A percentile compares a stretch with the other conserved stretches of the same genome.
phyloP scores from a whole-genome alignment of 2,888 invertebrate genomes.

The Thyatira batis region DNA sequence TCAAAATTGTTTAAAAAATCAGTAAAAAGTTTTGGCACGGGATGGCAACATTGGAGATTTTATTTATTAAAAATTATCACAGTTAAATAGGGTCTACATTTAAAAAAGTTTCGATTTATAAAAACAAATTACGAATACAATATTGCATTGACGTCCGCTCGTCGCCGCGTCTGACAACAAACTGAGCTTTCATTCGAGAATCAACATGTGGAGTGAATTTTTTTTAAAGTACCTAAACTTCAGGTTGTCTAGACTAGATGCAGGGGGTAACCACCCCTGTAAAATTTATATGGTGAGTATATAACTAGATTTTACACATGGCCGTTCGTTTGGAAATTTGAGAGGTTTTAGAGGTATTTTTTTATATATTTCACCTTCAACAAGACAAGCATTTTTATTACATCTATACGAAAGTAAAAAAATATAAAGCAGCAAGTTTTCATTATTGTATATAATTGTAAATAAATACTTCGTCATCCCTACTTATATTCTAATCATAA shows the following conservation, averaged over 20 bases:
- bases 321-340: neutral
- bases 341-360: neutral
- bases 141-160: neutral
- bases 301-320: slow-evolving; percentile 8
- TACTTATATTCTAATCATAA: too few relatives aligned
- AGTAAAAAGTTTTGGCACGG: too few relatives aligned
- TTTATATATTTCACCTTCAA: neutral
- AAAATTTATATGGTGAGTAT: slow-evolving; percentile 12
- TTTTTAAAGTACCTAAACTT: slow-evolving; percentile 17
- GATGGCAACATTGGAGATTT: too few relatives aligned
- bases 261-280: slow-evolving; percentile 4
- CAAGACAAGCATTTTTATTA: too few relatives aligned
- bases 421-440: too few relatives aligned
- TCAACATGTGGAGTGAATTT: neutral
- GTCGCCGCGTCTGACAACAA: neutral
- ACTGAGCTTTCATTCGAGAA: neutral
- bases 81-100: too few relatives aligned
- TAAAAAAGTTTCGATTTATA: too few relatives aligned
- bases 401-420: too few relatives aligned
- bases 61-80: neutral
- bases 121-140: neutral
- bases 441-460: too few relatives aligned
- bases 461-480: too few relatives aligned
- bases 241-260: slow-evolving; percentile 31
- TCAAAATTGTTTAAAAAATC: too few relatives aligned